phyloP scores from a whole-genome alignment of 2,113 vertebrate species.

The Xyrauchen texanus region DNA sequence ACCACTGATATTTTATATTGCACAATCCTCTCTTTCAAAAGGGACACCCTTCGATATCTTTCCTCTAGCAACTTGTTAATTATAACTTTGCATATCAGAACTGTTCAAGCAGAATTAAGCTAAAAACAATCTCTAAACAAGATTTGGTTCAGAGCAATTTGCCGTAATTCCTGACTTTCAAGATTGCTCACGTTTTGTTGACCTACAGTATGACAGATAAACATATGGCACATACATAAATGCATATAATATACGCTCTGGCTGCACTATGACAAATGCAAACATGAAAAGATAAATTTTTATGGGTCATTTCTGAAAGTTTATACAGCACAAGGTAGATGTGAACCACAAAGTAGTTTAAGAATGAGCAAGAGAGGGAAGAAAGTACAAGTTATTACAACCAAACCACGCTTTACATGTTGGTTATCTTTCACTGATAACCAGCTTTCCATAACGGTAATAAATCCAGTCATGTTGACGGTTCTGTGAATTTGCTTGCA shows the following conservation, averaged over 20 bases:
- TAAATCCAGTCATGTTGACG: constrained; percentile 72
- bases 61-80: background rate
- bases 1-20: background rate
- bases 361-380: too few species aligned
- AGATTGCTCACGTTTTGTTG: constrained; percentile 43
- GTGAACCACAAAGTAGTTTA: constrained; percentile 48
- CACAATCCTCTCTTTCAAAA: background rate
- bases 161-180: constrained; percentile 25
- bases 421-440: constrained; percentile 73
- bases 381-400: constrained; percentile 63
- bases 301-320: constrained; percentile 35
- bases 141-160: constrained; percentile 34
- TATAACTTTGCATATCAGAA: background rate
- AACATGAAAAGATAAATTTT: constrained; percentile 63
- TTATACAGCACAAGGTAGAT: constrained; percentile 52
- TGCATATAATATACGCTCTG: constrained; percentile 2
- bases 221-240: constrained; percentile 12
- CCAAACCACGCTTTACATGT: constrained; percentile 67
- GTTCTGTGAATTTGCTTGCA: constrained; percentile 69
- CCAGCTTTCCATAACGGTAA: constrained; percentile 70
- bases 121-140: background rate
- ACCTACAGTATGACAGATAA: constrained; percentile 51
- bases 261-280: constrained; percentile 27
- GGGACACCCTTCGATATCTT: background rate
- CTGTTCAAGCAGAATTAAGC: too few species aligned